Base-by-base conservation (phyloP, 2,797 vertebrate genomes). In the Hemitrygon akajei region DNA sequence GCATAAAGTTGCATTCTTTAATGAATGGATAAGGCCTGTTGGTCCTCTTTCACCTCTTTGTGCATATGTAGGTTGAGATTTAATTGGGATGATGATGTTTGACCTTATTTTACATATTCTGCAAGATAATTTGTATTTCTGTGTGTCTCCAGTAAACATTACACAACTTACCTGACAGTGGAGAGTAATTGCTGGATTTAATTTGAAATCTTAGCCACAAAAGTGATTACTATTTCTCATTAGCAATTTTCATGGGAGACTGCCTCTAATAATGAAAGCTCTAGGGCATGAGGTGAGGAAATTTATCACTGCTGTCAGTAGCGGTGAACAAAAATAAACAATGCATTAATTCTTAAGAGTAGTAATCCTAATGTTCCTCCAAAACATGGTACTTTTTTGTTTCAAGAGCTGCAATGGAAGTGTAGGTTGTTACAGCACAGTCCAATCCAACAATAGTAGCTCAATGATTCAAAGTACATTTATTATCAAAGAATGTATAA, bases 101-200 rank as follows among this genome's bases (percentile, higher is more conserved):
- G 10, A 9, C 86, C n/a, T 69, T 20, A 1, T 37, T 89, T 89
- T 69, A 60, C 86, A 34, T 60, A 69, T 66, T 89, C 82, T 20
- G 16, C 86, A 66, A 16, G n/a, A 89, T 63, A 34, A 66, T 66
- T 89, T 34, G 16, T 66, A 16, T 16, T 7, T 89, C n/a, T 79
- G 11, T 79, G 34, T 18, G 16, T 20, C 30, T 66, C n/a, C n/a
- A 3, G 16, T n/a, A 89, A 89, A 66, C 18, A 18, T 16, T 22
- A 34, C n/a, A 89, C 60, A 89, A 22, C 37, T 66, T 66, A 89
- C 60, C 86, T 89, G 86, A 66, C 60, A 22, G 60, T 66, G 34
- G 30, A 89, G 60, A 89, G n/a, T 69, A 89, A 89, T 34, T 66
- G 60, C 86, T 66, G 34, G 60, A 89, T 89, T 89, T 89, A 89